Percentiles rank a stretch among this genome's conserved stretches.
Evolutionary conservation across 1,140 invertebrate genomes (phyloP).

Genomic region (Musca vetustissima): DNA sequence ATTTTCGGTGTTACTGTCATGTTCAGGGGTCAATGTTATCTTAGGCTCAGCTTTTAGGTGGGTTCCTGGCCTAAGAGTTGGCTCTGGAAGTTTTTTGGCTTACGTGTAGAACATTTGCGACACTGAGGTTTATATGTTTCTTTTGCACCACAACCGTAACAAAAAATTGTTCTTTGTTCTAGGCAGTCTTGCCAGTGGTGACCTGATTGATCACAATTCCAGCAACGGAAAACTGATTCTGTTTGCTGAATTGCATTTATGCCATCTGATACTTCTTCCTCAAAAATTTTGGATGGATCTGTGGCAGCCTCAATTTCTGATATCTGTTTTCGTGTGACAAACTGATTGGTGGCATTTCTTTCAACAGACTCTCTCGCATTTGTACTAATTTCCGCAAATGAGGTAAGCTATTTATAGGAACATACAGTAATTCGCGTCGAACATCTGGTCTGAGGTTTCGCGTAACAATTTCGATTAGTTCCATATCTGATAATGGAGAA

Average conservation of each 20-base stretch:
- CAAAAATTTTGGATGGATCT: neutral
- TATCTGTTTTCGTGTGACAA: neutral
- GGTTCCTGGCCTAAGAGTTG: neutral
- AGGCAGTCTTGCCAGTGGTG: slow-evolving; percentile 18
- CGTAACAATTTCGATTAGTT: neutral
- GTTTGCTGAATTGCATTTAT: neutral
- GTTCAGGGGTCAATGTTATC: neutral
- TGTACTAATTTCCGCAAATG: neutral
- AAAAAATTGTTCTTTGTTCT: slow-evolving; percentile 13
- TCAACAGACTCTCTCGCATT: neutral
- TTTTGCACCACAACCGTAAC: slow-evolving; percentile 15
- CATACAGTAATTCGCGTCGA: neutral
- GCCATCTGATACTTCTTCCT: too few species aligned
- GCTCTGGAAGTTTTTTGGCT: neutral
- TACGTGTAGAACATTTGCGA: neutral
- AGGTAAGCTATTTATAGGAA: neutral
- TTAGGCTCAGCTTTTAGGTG: neutral
- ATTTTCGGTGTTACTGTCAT: neutral
- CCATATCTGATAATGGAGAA: neutral
- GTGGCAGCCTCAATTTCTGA: neutral
- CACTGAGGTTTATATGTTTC: slow-evolving; percentile 5
- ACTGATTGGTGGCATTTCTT: neutral
- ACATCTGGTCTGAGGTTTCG: neutral
- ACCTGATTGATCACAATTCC: slow-evolving; percentile 22
- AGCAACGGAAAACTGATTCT: neutral